Evolutionary conservation across 1,140 invertebrate species (phyloP).

Genomic region (Prorops nasuta): DNA sequence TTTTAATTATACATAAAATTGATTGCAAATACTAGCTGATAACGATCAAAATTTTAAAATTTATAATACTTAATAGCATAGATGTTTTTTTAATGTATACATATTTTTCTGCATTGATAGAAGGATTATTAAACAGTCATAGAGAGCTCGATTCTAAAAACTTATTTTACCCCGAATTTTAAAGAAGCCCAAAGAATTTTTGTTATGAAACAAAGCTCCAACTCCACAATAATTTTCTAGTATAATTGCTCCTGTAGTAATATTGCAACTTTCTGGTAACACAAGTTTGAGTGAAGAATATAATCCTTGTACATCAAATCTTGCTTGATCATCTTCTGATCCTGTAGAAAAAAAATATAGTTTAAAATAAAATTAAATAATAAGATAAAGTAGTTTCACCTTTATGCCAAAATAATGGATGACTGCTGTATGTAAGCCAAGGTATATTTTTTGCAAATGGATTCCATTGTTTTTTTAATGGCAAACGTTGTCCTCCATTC

Average conservation of each 20-base stretch:
- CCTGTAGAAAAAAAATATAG: slow-evolving; percentile 29
- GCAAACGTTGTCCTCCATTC: slow-evolving; percentile 68
- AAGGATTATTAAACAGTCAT: too few relatives aligned
- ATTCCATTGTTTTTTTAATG: slow-evolving; percentile 79
- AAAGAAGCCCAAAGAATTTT: slow-evolving; percentile 79
- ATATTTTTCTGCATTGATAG: too few relatives aligned
- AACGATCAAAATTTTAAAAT: too few relatives aligned
- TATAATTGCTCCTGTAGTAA: slow-evolving; percentile 66
- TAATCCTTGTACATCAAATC: slow-evolving; percentile 64
- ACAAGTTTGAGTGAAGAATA: slow-evolving; percentile 38
- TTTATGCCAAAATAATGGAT: slow-evolving; percentile 79
- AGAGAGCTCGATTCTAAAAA: too few relatives aligned
- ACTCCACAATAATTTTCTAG: slow-evolving; percentile 80
- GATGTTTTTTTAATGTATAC: too few relatives aligned
- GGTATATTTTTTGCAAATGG: slow-evolving; percentile 79
- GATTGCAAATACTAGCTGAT: too few relatives aligned
- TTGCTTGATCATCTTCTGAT: slow-evolving; percentile 46
- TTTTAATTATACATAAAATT: too few relatives aligned
- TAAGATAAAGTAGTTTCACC: slow-evolving; percentile 50
- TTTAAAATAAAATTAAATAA: background rate
- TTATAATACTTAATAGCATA: too few relatives aligned
- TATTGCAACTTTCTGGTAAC: slow-evolving; percentile 28
- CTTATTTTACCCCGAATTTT: slow-evolving; percentile 83
- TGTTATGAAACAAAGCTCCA: slow-evolving; percentile 79
- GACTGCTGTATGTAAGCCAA: slow-evolving; percentile 75